phyloP scores from a whole-genome alignment of 2,888 invertebrate genomes.

The Andrena minutula region DNA sequence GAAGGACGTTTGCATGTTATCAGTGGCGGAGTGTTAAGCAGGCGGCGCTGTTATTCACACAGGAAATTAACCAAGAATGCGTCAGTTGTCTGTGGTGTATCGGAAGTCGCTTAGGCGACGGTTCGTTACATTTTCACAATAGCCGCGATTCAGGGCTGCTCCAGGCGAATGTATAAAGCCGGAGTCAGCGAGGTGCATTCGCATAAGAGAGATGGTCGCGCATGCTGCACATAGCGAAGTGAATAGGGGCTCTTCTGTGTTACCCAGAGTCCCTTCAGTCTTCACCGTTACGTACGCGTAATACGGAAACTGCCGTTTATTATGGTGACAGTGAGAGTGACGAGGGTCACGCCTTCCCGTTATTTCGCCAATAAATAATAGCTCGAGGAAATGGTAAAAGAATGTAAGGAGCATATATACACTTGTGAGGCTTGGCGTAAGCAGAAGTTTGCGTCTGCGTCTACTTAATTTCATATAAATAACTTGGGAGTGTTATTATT shows the following conservation, averaged over 20 bases:
- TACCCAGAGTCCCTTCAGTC: not conserved
- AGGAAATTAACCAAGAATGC: conserved; percentile 57
- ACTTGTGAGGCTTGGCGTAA: no score
- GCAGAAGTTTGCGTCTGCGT: no score
- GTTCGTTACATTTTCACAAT: conserved; percentile 52
- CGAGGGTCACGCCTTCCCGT: not conserved
- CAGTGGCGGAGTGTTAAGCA: not conserved
- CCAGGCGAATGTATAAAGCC: conserved; percentile 15
- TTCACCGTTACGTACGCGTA: not conserved
- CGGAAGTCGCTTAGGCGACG: conserved; percentile 43
- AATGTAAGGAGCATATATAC: not conserved
- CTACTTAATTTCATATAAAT: not conserved
- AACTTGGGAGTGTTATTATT: no score
- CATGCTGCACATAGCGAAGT: conserved; percentile 18
- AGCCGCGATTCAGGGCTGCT: conserved; percentile 13
- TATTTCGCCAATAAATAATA: no score
- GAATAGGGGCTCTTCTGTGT: conserved; percentile 6
- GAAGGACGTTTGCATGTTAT: not conserved
- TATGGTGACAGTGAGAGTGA: not conserved
- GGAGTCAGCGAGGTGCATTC: conserved; percentile 38
- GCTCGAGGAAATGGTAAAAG: not conserved
- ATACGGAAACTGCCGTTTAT: not conserved
- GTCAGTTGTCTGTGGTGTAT: conserved; percentile 35
- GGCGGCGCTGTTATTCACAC: conserved; percentile 20
- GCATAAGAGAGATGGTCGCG: conserved; percentile 16